Base-by-base conservation (phyloP, 2,888 invertebrate species). In the Acleris holmiana region DNA sequence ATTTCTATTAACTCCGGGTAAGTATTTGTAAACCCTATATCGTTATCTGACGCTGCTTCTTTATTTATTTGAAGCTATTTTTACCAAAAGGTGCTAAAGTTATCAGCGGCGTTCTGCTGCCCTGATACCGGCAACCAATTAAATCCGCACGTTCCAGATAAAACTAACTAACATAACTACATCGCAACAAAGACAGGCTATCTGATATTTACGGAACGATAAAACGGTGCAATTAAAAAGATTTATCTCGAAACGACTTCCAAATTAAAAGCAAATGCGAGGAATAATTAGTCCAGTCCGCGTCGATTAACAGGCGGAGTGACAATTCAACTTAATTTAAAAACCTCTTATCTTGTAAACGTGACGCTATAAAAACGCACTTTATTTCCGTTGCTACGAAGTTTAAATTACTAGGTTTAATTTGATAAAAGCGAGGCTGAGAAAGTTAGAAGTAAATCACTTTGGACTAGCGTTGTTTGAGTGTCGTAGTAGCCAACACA, bases 201-300 rank as follows among this genome's bases (percentile, higher is more conserved):
- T 64, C 64, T 47, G 21, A 18, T 54, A 47, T 41, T 59, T 64
- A 64, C 41, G 64, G 54, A 2, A 5, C 19, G 59, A 59, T 59
- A 59, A 54, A 53, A 56, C 25, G 54, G n/a, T 18, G 58, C 59
- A 59, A 54, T 59, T 59, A 64, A 64, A 64, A 51, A 64, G 59
- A 59, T 64, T 64, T 64, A 50, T 19, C 41, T 47, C 57, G 23
- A 23, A 29, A 56, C 48, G 48, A 25, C 23, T 29, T 49, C 48
- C 54, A 29, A 49, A 54, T 44, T 54, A 48, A 35, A 49, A 54
- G 25, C 21, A 49, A 54, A 58, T 48, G 58, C 51, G 19, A 51
- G 46, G 56, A 56, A 62, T 63, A 63, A 63, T 63, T 51, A 53
- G 47, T 13, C 35, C 10, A 35, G 15, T n/a, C 13, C 10, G 13